These are phyloP conservation scores for Disparrhopalites patrizii DNA, from an alignment of 2,888 invertebrate species.

Conservation along the genomic window DNA sequence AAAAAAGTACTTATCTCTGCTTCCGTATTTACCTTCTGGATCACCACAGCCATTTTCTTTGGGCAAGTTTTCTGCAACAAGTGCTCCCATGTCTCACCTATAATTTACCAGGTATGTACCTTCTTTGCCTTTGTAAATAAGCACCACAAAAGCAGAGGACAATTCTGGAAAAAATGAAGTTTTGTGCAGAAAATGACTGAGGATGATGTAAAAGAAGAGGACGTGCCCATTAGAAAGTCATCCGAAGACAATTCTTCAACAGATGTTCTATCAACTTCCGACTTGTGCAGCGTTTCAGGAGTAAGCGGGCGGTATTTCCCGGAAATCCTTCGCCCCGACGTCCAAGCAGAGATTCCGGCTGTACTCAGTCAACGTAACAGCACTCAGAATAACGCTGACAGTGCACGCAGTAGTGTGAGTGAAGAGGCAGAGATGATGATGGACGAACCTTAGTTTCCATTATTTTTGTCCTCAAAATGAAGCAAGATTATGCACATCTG, in stretches of 20 bases:
- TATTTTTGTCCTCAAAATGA: too few species aligned
- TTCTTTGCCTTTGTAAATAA: too few species aligned
- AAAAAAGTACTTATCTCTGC: conserved; percentile 50
- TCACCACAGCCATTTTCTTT: conserved; percentile 60
- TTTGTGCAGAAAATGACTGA: conserved; percentile 19
- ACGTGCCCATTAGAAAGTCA: neutral
- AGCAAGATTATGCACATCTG: neutral
- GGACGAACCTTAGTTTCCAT: too few species aligned
- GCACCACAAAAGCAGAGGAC: neutral
- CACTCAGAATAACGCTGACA: neutral
- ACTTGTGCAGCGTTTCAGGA: too few species aligned
- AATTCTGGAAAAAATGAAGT: neutral
- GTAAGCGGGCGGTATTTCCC: conserved; percentile 21
- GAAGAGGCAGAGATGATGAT: too few species aligned
- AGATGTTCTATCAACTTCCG: neutral
- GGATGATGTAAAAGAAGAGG: neutral
- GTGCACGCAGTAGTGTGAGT: neutral
- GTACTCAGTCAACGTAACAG: neutral
- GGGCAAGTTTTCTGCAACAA: conserved; percentile 56
- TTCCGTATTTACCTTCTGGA: conserved; percentile 61
- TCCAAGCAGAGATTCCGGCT: neutral
- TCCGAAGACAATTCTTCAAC: neutral
- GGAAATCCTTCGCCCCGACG: conserved; percentile 13
- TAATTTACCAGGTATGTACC: conserved; percentile 49
- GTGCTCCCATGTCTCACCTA: conserved; percentile 55